Percentiles rank a stretch among this genome's conserved stretches.
Conservation (phyloP, 2,113 vertebrate species). For the Castor canadensis region DNA sequence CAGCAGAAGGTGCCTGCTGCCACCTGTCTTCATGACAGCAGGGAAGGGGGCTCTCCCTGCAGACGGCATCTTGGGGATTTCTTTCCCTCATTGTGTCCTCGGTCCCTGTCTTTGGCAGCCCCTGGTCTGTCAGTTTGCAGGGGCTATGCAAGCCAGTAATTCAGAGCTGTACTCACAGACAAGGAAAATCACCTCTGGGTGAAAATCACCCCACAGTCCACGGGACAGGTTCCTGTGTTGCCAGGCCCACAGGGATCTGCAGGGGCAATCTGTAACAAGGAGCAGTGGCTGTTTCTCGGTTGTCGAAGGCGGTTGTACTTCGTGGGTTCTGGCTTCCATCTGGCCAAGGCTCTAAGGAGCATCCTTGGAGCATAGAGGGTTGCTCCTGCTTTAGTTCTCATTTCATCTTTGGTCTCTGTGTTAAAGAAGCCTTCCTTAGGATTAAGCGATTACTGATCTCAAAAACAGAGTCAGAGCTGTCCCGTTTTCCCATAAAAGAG, state of each 20-base stretch:
- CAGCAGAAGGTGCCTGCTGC: constrained; percentile 58
- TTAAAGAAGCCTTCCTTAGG: neutral
- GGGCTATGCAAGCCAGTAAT: neutral
- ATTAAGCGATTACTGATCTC: neutral
- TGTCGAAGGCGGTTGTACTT: neutral
- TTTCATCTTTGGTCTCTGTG: neutral
- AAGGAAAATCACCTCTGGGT: neutral
- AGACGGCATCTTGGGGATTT: constrained; percentile 34
- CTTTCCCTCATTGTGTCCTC: constrained; percentile 47
- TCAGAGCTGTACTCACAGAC: neutral
- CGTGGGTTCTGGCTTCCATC: neutral
- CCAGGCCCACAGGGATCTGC: neutral
- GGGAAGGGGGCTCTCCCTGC: constrained; percentile 55
- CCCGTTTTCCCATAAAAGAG: neutral
- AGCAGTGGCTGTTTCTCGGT: neutral
- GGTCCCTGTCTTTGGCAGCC: constrained; percentile 29
- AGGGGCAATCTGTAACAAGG: neutral
- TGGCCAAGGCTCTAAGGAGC: neutral
- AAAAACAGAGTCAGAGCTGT: neutral
- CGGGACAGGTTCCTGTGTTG: neutral
- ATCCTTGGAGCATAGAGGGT: neutral
- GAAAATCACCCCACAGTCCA: neutral
- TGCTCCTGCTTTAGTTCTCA: neutral
- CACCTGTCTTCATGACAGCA: constrained; percentile 57
- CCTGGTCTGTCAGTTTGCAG: neutral